Evolutionary conservation across 2,797 vertebrate genomes (phyloP), one percentile per base, ranked within the genome.

Genomic region (Hoplostethus mediterraneus): DNA sequence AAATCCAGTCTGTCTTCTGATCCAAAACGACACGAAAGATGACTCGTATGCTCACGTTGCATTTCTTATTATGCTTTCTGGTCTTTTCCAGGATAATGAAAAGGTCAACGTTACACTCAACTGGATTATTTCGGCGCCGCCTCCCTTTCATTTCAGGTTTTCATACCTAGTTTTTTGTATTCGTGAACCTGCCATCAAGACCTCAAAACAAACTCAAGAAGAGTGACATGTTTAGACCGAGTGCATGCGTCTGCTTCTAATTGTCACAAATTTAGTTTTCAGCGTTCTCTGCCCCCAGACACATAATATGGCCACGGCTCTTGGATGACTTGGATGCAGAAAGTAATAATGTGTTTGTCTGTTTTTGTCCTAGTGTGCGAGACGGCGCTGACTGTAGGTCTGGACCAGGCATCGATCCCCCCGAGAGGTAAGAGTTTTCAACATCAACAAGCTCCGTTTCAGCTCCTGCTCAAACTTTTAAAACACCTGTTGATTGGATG

Each of bases 401-500:
- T 17, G 21, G 51, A 36, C 30, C 14, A 3, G 73, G 70, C 38
- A 47, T 13, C 14, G 10, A 33, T 63, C 63, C 76, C 30, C 61
- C 51, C 12, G 48, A 67, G 72, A 92, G 87, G 88, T 89, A 79
- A 88, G 82, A 49, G 25, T 63, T 67, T 67, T 73, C 52, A 54
- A 48, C 71, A 60, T 79, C 58, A 55, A 54, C 63, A 60, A 3
- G 1, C 59, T 47, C 54, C 47, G 13, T 81, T 78, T 71, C 67
- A 75, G 57, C 63, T 69, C 36, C 73, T 67, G 45, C 81, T 56
- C 42, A 30, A 63, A 17, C 63, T 45, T 73, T 71, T 53, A 16
- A 74, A 70, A 67, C 84, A 84, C 87, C 87, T 86, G 89, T 45
- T 71, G 63, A 71, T 67, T 63, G 25, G 54, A 82, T 80, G 56